Base-by-base conservation (phyloP, 2,797 vertebrate genomes). In the Sorex maritimensis region DNA sequence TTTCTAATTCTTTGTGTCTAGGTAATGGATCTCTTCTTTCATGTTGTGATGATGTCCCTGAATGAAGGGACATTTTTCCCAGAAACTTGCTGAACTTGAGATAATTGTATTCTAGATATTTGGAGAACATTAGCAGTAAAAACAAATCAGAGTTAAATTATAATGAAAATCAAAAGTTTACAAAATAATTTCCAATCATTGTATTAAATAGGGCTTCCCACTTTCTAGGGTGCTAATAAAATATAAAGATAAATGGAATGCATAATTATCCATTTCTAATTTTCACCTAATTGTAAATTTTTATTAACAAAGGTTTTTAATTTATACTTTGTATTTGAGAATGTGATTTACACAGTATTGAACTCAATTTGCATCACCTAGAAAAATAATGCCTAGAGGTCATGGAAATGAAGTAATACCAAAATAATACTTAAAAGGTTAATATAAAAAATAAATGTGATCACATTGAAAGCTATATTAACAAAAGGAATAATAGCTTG, bases 81-180 rank as follows among this genome's bases (percentile, higher is more conserved):
- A 97, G 94, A 98, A 97, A 95, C 96, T 93, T 97, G 95, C 97
- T 96, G 92, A 97, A 96, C 92, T 96, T 97, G 86, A 97, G 92
- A 94, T 93, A 86, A 97, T 93, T 97, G 91, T 95, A 97, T 97
- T 97, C 95, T 96, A 97, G 94, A 88, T 97, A 96, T 83, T 96
- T 92, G 95, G 95, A 97, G 96, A 94, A 98, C 84, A 95, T 94
- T 96, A 75, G 95, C 93, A 97, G 80, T 95, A 86, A 95, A 97
- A 97, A 96, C 82, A 97, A 95, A 97, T 94, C 94, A 91, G 83
- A 97, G 92, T 98, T 97, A 98, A 98, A 97, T 96, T 97, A 97
- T 97, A 97, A 97, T 96, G 93, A 97, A 97, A 98, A 93, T 7
- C 92, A 98, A 98, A 98, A 96, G 94, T 98, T 98, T 98, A 97